Evolutionary conservation across 2,888 invertebrate genomes (phyloP).

Genomic region (Apomyelois bistriatella): DNA sequence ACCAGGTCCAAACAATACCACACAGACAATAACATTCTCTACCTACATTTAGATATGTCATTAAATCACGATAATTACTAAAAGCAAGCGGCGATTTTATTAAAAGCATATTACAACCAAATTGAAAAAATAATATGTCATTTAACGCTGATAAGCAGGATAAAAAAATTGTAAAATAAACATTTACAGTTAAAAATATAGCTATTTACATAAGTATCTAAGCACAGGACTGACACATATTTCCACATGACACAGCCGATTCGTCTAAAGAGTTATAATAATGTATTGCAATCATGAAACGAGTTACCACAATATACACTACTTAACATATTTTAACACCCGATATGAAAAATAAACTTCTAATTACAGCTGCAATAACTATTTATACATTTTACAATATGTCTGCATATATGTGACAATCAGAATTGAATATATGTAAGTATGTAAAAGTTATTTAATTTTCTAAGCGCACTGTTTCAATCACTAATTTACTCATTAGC

Average conservation of each 20-base stretch:
- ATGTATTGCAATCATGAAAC: slow-evolving; percentile 70
- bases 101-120: slow-evolving; percentile 25
- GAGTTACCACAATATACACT: slow-evolving; percentile 72
- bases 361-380: slow-evolving; percentile 80
- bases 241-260: slow-evolving; percentile 77
- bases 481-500: slow-evolving; percentile 51
- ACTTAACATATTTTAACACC: slow-evolving; percentile 77
- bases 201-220: slow-evolving; percentile 68
- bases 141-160: slow-evolving; percentile 6
- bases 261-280: slow-evolving; percentile 62
- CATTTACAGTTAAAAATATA: slow-evolving; percentile 23
- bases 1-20: slow-evolving; percentile 43
- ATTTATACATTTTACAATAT: slow-evolving; percentile 77
- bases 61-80: slow-evolving; percentile 71
- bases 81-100: slow-evolving; percentile 59
- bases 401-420: slow-evolving; percentile 59
- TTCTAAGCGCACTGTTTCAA: slow-evolving; percentile 71
- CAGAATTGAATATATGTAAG: slow-evolving; percentile 54
- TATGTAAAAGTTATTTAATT: slow-evolving; percentile 46
- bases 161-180: slow-evolving; percentile 12
- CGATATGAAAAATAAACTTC: slow-evolving; percentile 80
- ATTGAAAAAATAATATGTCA: slow-evolving; percentile 19
- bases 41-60: slow-evolving; percentile 77
- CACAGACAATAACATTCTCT: slow-evolving; percentile 67
- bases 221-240: slow-evolving; percentile 64